phyloP scores from a whole-genome alignment of 2,113 vertebrate species.

The Tachycineta bicolor region DNA sequence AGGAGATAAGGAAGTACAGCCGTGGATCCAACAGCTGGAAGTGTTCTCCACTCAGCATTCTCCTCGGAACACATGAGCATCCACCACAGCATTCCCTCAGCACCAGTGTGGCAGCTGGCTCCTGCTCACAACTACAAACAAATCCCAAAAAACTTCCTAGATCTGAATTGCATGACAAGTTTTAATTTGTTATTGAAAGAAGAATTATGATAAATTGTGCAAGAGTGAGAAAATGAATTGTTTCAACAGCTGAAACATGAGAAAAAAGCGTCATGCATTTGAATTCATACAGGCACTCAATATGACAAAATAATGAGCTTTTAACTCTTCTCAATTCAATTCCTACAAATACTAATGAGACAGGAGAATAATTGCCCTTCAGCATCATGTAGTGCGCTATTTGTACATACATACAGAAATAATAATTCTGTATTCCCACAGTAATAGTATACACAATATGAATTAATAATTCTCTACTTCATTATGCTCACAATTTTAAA shows the following conservation, averaged over 20 bases:
- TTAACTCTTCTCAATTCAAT: neutral
- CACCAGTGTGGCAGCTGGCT: neutral
- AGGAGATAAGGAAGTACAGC: neutral
- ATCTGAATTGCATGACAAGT: neutral
- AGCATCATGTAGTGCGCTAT: neutral
- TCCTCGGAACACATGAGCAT: accelerated
- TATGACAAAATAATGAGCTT: neutral
- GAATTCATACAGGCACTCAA: neutral
- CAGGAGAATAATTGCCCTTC: neutral
- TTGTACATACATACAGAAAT: neutral
- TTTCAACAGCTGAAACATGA: neutral
- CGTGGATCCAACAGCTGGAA: neutral
- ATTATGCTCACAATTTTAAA: neutral
- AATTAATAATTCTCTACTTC: neutral
- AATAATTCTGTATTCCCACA: neutral
- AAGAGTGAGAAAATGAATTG: neutral
- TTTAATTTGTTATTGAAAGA: neutral
- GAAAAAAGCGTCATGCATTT: neutral
- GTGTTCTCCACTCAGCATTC: neutral
- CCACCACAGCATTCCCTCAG: neutral
- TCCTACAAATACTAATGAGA: neutral
- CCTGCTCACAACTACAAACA: neutral
- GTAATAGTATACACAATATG: neutral
- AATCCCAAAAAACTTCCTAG: neutral
- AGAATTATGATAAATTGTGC: neutral